Conservation (phyloP, 1,140 invertebrate species). For the Leptinotarsa undecemlineata region DNA sequence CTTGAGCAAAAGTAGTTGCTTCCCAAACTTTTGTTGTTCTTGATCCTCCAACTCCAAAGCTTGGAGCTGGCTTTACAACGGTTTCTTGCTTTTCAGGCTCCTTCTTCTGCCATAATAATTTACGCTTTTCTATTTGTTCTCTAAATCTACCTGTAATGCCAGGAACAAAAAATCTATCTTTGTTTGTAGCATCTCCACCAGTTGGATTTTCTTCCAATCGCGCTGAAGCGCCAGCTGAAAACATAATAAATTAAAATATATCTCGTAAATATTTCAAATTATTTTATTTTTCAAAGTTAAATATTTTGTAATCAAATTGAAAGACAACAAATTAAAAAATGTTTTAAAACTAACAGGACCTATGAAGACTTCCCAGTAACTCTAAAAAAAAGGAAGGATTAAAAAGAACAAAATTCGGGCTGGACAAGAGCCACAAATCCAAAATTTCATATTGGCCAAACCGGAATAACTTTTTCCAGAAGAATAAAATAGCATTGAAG, state of each 20-base stretch:
- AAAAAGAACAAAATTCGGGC: too few species aligned
- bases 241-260: background rate
- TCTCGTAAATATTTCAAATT: too few species aligned
- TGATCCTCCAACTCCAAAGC: conserved; percentile 30
- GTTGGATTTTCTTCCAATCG: background rate
- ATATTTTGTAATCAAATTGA: too few species aligned
- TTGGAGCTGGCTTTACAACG: conserved; percentile 44
- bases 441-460: too few species aligned
- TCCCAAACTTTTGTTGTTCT: conserved; percentile 74
- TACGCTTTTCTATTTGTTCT: conserved; percentile 83
- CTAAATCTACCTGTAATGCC: conserved; percentile 80
- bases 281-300: too few species aligned
- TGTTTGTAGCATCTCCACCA: conserved; percentile 34
- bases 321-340: too few species aligned
- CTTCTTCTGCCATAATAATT: conserved; percentile 81
- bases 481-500: background rate
- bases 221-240: background rate
- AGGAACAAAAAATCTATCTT: conserved; percentile 78
- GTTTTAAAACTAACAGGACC: too few species aligned
- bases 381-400: too few species aligned
- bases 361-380: too few species aligned
- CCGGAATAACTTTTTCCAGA: background rate
- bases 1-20: conserved; percentile 81
- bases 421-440: too few species aligned
- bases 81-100: conserved; percentile 54